Percentiles rank a stretch among this genome's conserved stretches.
These are phyloP conservation scores for Zosterops borbonicus DNA, from an alignment of 2,113 vertebrate species.

Conservation along the genomic window DNA sequence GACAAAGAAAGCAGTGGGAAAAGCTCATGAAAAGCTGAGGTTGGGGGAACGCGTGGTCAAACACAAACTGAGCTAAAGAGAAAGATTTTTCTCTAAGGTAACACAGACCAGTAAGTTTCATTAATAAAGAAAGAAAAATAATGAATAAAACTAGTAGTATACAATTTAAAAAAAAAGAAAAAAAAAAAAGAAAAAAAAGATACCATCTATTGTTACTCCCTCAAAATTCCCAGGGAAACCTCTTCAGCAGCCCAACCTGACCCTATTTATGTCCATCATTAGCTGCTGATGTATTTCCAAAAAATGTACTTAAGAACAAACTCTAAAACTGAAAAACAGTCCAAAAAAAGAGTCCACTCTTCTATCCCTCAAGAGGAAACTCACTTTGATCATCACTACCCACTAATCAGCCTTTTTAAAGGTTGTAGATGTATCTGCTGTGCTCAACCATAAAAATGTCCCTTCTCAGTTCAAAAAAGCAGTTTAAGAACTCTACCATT, in stretches of 20 bases:
- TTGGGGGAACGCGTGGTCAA: background rate
- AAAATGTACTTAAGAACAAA: background rate
- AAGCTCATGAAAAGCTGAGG: background rate
- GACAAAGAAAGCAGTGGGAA: slow-evolving; percentile 11
- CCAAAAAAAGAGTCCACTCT: background rate
- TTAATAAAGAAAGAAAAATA: background rate
- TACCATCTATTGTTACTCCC: accelerated
- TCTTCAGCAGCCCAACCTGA: background rate
- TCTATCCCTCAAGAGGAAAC: background rate
- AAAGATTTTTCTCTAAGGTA: background rate
- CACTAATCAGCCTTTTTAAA: background rate
- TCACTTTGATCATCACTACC: background rate
- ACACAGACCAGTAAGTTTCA: background rate
- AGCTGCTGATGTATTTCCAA: background rate
- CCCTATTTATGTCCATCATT: background rate
- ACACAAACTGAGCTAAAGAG: background rate
- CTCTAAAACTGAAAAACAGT: background rate
- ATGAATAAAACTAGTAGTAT: background rate
- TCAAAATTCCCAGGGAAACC: background rate
- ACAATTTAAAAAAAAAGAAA: background rate
- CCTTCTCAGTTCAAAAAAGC: background rate
- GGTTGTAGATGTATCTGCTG: background rate
- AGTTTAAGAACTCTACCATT: background rate
- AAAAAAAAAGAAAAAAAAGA: background rate
- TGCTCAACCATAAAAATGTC: background rate